These are phyloP conservation scores for Drosophila kambysellisi DNA, from an alignment of 2,888 invertebrate species.

Conservation along the genomic window DNA sequence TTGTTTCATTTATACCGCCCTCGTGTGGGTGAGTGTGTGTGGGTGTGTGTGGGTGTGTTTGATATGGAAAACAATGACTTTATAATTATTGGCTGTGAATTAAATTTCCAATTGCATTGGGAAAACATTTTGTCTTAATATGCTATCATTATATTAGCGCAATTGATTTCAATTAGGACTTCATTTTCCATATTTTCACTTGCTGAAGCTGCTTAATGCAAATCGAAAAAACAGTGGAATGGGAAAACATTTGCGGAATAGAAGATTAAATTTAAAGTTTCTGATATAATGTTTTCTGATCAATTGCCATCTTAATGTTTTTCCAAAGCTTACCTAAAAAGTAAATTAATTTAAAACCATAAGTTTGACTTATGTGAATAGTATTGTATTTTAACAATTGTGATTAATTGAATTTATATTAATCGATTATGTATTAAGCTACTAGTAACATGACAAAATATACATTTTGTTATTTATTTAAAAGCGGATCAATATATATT, in stretches of 20 bases:
- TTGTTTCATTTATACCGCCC: slow-evolving; percentile 34
- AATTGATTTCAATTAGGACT: slow-evolving; percentile 41
- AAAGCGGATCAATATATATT: not conserved
- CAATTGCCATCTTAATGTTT: not conserved
- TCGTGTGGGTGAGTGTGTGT: slow-evolving; percentile 5
- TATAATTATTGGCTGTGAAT: slow-evolving; percentile 59
- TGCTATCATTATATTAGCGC: slow-evolving; percentile 46
- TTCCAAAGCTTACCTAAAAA: not conserved
- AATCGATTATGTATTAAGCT: not conserved
- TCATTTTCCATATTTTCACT: slow-evolving; percentile 18
- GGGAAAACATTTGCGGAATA: not conserved
- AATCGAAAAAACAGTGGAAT: slow-evolving; percentile 14
- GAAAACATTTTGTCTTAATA: slow-evolving; percentile 39
- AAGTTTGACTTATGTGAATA: not conserved
- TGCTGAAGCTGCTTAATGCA: slow-evolving; percentile 1
- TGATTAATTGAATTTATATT: not conserved
- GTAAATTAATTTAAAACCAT: not conserved
- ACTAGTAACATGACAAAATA: not conserved
- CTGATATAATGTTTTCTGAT: not conserved
- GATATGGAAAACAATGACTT: slow-evolving; percentile 48
- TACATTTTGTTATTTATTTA: not conserved
- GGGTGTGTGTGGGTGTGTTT: slow-evolving; percentile 19
- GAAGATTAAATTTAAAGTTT: not conserved
- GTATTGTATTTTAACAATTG: not conserved
- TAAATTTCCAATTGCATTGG: slow-evolving; percentile 30